These are phyloP conservation scores for Thalassarche chlororhynchos DNA, from an alignment of 2,113 vertebrate species.

Conservation along the genomic window DNA sequence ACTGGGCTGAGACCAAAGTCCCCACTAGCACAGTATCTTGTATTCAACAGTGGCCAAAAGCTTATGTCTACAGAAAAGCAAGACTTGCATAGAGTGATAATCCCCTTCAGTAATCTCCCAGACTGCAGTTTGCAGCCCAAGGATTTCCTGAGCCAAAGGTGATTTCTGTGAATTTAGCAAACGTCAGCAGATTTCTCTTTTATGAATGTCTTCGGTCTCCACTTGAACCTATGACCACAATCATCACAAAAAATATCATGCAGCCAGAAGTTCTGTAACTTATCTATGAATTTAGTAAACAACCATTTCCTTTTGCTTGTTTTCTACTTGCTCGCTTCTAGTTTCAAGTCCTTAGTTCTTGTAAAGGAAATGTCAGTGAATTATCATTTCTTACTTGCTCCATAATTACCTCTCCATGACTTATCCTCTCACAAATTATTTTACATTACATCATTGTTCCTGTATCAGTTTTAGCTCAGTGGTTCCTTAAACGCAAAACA, in stretches of 20 bases:
- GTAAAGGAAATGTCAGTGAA: not conserved
- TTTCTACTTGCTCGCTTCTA: not conserved
- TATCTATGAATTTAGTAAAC: not conserved
- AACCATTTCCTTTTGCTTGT: not conserved
- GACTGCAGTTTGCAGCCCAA: not conserved
- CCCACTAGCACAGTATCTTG: not conserved
- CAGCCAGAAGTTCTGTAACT: not conserved
- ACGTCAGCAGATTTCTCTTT: not conserved
- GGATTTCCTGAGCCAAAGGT: not conserved
- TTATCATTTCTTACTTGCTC: not conserved
- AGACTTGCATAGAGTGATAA: not conserved
- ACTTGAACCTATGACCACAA: not conserved
- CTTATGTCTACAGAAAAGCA: not conserved
- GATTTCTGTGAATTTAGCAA: not conserved
- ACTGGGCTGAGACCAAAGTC: not conserved
- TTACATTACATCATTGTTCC: not conserved
- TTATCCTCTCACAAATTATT: not conserved
- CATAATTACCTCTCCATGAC: not conserved
- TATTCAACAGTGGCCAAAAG: not conserved
- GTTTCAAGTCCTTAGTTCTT: not conserved
- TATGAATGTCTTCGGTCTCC: not conserved
- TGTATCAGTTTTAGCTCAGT: not conserved
- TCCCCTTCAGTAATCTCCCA: not conserved
- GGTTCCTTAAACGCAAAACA: not conserved
- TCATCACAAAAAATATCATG: not conserved